Base-by-base conservation (phyloP, 1,140 invertebrate species). In the Papilio glaucus region DNA sequence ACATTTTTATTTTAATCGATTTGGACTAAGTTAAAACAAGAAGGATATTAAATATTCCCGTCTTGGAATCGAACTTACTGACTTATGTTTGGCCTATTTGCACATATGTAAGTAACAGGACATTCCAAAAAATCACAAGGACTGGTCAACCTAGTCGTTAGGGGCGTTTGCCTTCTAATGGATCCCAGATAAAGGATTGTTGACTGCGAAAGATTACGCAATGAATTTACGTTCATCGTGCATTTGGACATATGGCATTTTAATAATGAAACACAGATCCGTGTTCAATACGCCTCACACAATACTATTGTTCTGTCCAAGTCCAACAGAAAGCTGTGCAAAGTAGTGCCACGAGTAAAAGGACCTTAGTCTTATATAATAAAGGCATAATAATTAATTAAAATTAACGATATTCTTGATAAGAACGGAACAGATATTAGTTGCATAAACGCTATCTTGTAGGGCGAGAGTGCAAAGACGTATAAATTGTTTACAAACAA, bases 151-250 rank as follows among this genome's bases (percentile, higher is more conserved):
- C 41, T 57, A n/a, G 37, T 53, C 33, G 33, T 57, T 60, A 42
- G 74, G 76, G 76, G 77, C 74, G 78, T 71, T 49, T 67, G 61
- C 63, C 71, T 72, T n/a, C 76, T 78, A 80, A 81, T 76, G 68
- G 68, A 76, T 76, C 62, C 81, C 76, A 76, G 87, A 86, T 87
- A 89, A 88, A 79, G 76, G 85, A 79, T 61, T 85, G 73, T 87
- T 86, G 82, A 87, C 85, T 86, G 85, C 77, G 72, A 86, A 83
- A 73, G 72, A 73, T 81, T 77, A 60, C 60, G n/a, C 18, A 61
- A 37, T 61, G 49, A 21, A 21, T 26, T 38, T 18, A 62, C 10
- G 18, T 21, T 37, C 3, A 39, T 41, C 42, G 13, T 18, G 49
- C 21, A 57, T 57, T 57, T 24, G 49, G 21, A 57, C 9, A 57